Evolutionary conservation across 2,797 vertebrate genomes (phyloP).

Genomic region (Phyllotis vaccarum): DNA sequence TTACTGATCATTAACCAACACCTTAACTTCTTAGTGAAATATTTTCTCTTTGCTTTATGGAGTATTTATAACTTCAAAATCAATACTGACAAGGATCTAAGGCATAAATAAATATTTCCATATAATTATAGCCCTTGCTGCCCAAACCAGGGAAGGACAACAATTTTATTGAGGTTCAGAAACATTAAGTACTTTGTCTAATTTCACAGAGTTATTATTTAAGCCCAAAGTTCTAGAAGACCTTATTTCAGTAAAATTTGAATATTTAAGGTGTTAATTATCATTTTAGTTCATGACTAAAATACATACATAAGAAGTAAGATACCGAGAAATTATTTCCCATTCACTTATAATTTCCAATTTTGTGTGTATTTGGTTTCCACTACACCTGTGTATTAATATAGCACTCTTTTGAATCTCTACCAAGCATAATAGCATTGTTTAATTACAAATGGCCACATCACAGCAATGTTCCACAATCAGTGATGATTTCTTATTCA

Average conservation of each 20-base stretch:
- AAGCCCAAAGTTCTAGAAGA: background rate
- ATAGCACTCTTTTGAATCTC: background rate
- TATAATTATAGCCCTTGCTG: background rate
- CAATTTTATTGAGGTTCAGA: slow-evolving; percentile 19
- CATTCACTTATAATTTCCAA: background rate
- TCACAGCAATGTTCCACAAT: background rate
- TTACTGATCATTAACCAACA: background rate
- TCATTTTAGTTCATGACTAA: background rate
- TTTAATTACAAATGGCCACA: background rate
- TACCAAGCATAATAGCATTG: background rate
- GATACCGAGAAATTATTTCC: background rate
- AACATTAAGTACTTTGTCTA: slow-evolving; percentile 50
- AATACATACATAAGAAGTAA: slow-evolving; percentile 29
- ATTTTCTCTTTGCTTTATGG: background rate
- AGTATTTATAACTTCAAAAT: slow-evolving; percentile 29
- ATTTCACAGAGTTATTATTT: slow-evolving; percentile 49
- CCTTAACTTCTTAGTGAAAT: background rate
- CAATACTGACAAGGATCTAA: background rate
- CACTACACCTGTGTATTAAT: background rate
- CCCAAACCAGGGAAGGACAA: slow-evolving; percentile 10
- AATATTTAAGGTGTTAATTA: background rate
- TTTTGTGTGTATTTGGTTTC: slow-evolving; percentile 23
- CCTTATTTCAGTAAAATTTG: background rate
- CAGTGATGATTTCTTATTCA: background rate
- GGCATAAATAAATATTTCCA: slow-evolving; percentile 19